phyloP scores from a whole-genome alignment of 2,113 vertebrate genomes.

The Oriolus oriolus region DNA sequence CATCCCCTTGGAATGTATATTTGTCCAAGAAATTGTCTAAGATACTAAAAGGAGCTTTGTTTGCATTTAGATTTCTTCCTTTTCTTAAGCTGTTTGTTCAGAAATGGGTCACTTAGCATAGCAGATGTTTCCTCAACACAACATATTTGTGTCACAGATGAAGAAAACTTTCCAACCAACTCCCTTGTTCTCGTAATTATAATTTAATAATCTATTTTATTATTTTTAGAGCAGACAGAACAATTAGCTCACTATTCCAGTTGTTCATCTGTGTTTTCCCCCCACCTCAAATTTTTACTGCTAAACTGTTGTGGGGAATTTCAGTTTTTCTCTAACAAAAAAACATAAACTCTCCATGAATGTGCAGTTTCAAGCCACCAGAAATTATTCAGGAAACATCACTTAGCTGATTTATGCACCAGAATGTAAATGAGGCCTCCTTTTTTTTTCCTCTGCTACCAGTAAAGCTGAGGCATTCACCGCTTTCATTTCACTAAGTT shows the following conservation, averaged over 20 bases:
- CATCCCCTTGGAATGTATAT: not conserved
- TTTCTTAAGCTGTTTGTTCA: not conserved
- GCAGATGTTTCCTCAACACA: slow-evolving; percentile 12
- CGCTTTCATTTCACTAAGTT: slow-evolving; percentile 8
- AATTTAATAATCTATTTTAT: not conserved
- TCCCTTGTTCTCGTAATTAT: not conserved
- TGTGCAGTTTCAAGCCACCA: not conserved
- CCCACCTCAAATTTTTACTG: not conserved
- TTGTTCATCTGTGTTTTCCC: not conserved
- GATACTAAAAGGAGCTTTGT: not conserved
- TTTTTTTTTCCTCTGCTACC: slow-evolving; percentile 1
- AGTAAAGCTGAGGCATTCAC: slow-evolving; percentile 49
- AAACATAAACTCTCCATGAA: not conserved
- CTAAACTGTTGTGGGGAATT: not conserved
- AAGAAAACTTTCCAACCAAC: not conserved
- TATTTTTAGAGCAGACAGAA: not conserved
- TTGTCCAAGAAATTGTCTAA: not conserved
- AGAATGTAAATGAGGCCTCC: slow-evolving; percentile 60
- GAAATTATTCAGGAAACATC: slow-evolving; percentile 55
- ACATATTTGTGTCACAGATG: not conserved
- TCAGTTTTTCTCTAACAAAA: not conserved
- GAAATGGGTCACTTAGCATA: not conserved
- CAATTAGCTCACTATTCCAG: not conserved
- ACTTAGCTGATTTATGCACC: slow-evolving; percentile 32
- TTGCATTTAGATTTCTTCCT: not conserved